A percentile compares a stretch with the other conserved stretches of the same genome.
These are phyloP conservation scores for Brachypalpus laphriformis DNA, from an alignment of 2,888 invertebrate genomes.

Conservation along the genomic window DNA sequence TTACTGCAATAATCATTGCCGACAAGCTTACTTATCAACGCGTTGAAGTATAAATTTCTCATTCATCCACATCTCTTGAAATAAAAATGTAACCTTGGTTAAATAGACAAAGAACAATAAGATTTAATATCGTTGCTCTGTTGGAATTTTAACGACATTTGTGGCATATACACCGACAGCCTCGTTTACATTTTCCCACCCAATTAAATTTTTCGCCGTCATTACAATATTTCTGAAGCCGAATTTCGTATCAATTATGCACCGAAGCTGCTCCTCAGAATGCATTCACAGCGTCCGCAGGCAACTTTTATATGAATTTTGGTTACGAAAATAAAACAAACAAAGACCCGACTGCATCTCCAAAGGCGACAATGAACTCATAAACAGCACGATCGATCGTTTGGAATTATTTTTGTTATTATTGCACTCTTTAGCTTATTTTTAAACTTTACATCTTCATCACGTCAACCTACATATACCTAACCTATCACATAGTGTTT, in stretches of 20 bases:
- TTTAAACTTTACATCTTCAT: neutral
- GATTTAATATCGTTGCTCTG: neutral
- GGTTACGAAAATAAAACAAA: constrained; percentile 10
- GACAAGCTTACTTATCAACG: neutral
- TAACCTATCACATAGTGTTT: constrained; percentile 30
- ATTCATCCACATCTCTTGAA: neutral
- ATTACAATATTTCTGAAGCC: neutral
- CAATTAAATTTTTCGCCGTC: constrained; percentile 5
- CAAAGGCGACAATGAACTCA: constrained; percentile 26
- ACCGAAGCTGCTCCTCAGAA: neutral
- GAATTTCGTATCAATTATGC: neutral
- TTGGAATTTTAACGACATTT: constrained; percentile 10
- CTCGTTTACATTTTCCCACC: neutral
- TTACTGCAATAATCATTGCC: neutral
- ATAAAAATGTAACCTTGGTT: neutral
- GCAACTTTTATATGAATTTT: constrained; percentile 4
- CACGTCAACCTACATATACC: neutral
- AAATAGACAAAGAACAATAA: neutral
- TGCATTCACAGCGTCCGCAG: neutral
- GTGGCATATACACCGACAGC: neutral
- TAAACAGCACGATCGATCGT: neutral
- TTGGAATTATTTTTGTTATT: neutral
- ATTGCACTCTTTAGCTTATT: constrained; percentile 47
- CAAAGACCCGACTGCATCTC: neutral
- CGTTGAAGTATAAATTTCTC: neutral